Conservation (phyloP, 2,888 invertebrate species). For the Antitype chi region DNA sequence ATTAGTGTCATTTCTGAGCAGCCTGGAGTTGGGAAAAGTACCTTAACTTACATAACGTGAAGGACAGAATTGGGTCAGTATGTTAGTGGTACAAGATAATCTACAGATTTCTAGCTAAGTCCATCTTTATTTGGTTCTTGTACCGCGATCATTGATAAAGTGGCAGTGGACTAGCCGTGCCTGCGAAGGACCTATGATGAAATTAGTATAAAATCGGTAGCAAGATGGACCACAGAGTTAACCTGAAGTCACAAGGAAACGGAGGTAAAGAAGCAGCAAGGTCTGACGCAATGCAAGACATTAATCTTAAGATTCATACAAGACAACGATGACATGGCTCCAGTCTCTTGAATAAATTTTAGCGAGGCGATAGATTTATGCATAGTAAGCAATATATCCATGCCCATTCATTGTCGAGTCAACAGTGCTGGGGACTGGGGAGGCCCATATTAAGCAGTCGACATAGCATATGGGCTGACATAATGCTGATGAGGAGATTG, state of each 20-base stretch:
- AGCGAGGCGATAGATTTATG: not conserved
- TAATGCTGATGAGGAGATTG: not conserved
- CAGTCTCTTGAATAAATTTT: not conserved
- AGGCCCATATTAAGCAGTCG: not conserved
- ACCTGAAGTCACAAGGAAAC: not conserved
- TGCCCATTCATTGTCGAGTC: not conserved
- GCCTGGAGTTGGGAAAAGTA: not conserved
- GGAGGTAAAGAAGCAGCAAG: not conserved
- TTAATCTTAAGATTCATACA: not conserved
- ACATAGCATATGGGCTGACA: not conserved
- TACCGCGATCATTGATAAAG: not conserved
- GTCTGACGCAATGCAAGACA: no score
- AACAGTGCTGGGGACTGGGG: not conserved
- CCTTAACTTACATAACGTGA: slow-evolving; percentile 14
- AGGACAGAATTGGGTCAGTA: slow-evolving; percentile 27
- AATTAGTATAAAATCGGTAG: not conserved
- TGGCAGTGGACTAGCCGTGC: not conserved
- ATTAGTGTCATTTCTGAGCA: not conserved
- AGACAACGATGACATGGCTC: not conserved
- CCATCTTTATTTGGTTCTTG: slow-evolving; percentile 7
- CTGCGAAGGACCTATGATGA: not conserved
- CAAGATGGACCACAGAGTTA: not conserved
- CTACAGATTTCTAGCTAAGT: slow-evolving; percentile 3
- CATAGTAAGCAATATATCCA: not conserved
- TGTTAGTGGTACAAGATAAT: slow-evolving; percentile 38